These are phyloP conservation scores for Ophthalmolycus amberensis DNA, from an alignment of 2,113 vertebrate genomes.

Conservation along the genomic window DNA sequence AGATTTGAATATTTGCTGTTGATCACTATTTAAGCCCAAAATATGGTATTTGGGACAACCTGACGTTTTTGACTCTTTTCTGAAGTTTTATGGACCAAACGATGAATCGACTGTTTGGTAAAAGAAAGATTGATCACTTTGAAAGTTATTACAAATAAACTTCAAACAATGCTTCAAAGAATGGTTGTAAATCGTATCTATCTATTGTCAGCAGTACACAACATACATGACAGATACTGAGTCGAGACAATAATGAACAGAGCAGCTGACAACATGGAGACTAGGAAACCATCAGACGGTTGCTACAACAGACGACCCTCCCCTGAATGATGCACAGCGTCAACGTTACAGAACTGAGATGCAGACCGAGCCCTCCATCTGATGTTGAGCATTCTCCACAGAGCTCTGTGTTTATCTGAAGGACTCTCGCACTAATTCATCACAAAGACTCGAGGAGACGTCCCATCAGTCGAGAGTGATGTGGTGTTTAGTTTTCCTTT, in stretches of 20 bases:
- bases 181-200: background rate
- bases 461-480: constrained; percentile 32
- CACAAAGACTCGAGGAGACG: constrained; percentile 34
- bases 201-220: background rate
- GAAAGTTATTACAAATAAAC: background rate
- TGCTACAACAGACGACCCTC: constrained; percentile 1
- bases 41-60: background rate
- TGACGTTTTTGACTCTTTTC: background rate
- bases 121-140: background rate
- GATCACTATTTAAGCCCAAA: background rate
- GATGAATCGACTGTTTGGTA: background rate
- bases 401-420: constrained; percentile 55
- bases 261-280: constrained; percentile 16
- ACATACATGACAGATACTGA: background rate
- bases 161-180: background rate
- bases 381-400: constrained; percentile 34
- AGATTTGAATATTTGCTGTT: background rate
- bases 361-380: background rate
- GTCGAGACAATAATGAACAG: background rate
- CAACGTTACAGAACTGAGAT: background rate
- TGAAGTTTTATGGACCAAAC: background rate
- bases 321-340: background rate
- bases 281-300: constrained; percentile 18
- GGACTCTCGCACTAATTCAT: constrained; percentile 45
- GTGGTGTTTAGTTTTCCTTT: constrained; percentile 16